Evolutionary conservation across 2,888 invertebrate genomes (phyloP).

Genomic region (Amphimallon solstitiale): DNA sequence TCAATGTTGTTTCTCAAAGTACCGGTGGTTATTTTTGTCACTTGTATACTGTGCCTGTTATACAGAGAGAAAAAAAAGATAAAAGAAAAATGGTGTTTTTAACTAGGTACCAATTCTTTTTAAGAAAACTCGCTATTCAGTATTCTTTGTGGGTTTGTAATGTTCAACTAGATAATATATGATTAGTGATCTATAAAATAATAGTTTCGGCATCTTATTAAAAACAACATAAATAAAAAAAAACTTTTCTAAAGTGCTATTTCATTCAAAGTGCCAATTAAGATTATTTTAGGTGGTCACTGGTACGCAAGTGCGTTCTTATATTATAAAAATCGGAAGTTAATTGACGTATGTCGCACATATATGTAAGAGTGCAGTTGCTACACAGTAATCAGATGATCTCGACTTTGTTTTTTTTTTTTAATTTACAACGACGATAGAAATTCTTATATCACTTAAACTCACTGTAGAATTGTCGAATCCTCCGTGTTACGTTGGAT

Average conservation of each 20-base stretch:
- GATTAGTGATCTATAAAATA: slow-evolving; percentile 46
- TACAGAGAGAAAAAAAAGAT: slow-evolving; percentile 41
- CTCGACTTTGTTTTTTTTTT: slow-evolving; percentile 60
- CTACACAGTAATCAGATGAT: slow-evolving; percentile 55
- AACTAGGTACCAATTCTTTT: slow-evolving; percentile 53
- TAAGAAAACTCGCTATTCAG: slow-evolving; percentile 57
- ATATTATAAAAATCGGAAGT: slow-evolving; percentile 19
- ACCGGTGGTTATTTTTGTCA: slow-evolving; percentile 49
- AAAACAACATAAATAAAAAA: slow-evolving; percentile 43
- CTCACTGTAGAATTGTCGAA: slow-evolving; percentile 42
- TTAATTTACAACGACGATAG: slow-evolving; percentile 58
- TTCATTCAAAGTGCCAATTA: slow-evolving; percentile 64
- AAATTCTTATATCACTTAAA: slow-evolving; percentile 49
- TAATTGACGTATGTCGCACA: slow-evolving; percentile 1
- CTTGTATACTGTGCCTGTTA: slow-evolving; percentile 62
- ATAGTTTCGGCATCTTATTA: slow-evolving; percentile 50
- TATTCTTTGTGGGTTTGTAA: slow-evolving; percentile 58
- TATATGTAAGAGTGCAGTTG: slow-evolving; percentile 40
- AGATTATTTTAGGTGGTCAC: slow-evolving; percentile 56
- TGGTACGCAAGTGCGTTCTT: slow-evolving; percentile 43
- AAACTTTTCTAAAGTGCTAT: slow-evolving; percentile 59
- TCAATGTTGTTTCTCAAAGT: slow-evolving; percentile 60
- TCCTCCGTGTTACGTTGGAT: slow-evolving; percentile 42
- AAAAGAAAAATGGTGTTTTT: slow-evolving; percentile 54
- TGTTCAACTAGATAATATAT: slow-evolving; percentile 40